phyloP scores from a whole-genome alignment of 2,888 invertebrate genomes.

The Heliconius sara region DNA sequence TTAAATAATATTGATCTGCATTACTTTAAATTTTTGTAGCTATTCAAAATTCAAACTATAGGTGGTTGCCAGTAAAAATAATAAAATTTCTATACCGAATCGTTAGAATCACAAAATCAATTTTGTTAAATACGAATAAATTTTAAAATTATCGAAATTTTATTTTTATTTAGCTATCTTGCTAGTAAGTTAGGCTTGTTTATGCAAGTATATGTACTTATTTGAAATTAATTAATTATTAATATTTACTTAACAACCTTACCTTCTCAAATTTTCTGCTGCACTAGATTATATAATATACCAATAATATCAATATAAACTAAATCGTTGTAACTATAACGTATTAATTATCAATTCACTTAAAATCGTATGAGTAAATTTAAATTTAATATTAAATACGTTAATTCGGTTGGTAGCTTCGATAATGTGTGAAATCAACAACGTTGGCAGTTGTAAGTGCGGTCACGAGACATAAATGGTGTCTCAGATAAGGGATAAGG shows the following conservation, averaged over 20 bases:
- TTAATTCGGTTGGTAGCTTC: constrained; percentile 38
- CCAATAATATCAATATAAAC: not conserved
- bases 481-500: constrained; percentile 68
- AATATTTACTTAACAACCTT: not conserved
- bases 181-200: too few relatives aligned
- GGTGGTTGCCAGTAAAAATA: not conserved
- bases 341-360: constrained; percentile 10
- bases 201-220: too few relatives aligned
- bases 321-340: not conserved
- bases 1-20: not conserved
- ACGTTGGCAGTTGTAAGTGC: constrained; percentile 50
- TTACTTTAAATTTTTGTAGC: not conserved
- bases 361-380: constrained; percentile 11
- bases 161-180: not conserved
- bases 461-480: constrained; percentile 65
- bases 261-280: not conserved
- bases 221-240: not conserved
- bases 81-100: not conserved
- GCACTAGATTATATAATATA: not conserved
- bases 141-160: too few relatives aligned
- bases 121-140: too few relatives aligned
- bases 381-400: constrained; percentile 27
- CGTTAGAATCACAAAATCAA: too few relatives aligned
- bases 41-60: not conserved
- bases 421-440: constrained; percentile 56